Conservation (phyloP, 2,888 invertebrate species). For the Enchytraeus crypticus region DNA sequence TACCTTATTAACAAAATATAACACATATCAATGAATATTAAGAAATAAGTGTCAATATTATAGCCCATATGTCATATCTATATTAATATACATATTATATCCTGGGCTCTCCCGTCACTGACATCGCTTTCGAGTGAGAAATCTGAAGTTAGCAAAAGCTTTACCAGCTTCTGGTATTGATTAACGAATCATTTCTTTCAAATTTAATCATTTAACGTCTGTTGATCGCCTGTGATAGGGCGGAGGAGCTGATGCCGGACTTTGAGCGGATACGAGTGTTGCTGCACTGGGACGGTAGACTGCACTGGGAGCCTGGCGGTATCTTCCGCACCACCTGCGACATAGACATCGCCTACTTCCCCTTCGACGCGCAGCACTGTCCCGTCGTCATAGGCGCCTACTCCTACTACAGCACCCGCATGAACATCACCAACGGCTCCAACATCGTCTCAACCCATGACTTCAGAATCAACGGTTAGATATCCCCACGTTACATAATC, state of each 20-base stretch:
- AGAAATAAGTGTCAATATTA: too few species aligned
- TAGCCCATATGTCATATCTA: too few species aligned
- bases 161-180: too few species aligned
- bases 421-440: constrained; percentile 17
- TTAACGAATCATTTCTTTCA: too few species aligned
- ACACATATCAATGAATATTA: too few species aligned
- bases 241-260: constrained; percentile 21
- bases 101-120: too few species aligned
- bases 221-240: constrained; percentile 1
- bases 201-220: neutral
- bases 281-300: constrained; percentile 8
- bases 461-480: constrained; percentile 9
- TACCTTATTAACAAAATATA: too few species aligned
- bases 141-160: too few species aligned
- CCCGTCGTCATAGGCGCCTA: constrained; percentile 18
- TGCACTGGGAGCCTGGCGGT: constrained; percentile 25
- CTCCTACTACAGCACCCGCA: constrained; percentile 16
- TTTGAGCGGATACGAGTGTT: constrained; percentile 21
- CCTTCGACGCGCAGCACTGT: constrained; percentile 20
- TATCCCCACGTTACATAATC: too few species aligned
- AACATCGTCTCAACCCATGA: constrained; percentile 10
- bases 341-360: constrained; percentile 22
- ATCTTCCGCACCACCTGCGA: constrained; percentile 22
- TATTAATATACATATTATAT: too few species aligned
- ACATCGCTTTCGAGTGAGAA: too few species aligned